Conservation (phyloP, 2,888 invertebrate species). For the Anarsia innoxiella region DNA sequence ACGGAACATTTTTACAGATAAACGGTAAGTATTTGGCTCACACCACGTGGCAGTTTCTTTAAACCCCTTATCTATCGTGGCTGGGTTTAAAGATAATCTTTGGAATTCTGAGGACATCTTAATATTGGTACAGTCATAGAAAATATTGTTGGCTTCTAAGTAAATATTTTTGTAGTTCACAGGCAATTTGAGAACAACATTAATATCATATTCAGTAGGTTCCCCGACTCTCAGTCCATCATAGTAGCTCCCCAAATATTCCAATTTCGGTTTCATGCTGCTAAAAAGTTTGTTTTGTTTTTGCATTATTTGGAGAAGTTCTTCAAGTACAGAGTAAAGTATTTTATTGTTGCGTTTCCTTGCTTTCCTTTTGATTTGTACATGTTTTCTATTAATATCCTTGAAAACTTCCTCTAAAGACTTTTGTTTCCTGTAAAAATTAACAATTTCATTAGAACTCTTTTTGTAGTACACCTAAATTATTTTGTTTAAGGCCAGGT, state of each 20-base stretch:
- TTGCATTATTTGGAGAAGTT: slow-evolving; percentile 36
- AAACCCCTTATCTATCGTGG: slow-evolving; percentile 36
- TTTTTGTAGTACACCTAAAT: no score
- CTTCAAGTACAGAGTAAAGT: slow-evolving; percentile 34
- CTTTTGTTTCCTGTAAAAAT: no score
- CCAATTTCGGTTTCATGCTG: slow-evolving; percentile 42
- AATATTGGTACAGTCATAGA: slow-evolving; percentile 35
- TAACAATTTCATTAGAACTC: no score
- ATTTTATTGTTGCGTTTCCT: slow-evolving; percentile 36
- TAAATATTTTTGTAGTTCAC: slow-evolving; percentile 39
- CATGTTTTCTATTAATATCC: slow-evolving; percentile 32
- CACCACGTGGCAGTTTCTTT: slow-evolving; percentile 43
- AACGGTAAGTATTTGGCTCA: slow-evolving; percentile 28
- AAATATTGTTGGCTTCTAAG: slow-evolving; percentile 27
- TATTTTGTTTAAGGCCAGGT: no score
- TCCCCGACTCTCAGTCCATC: slow-evolving; percentile 47
- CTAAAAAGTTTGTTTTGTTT: slow-evolving; percentile 33
- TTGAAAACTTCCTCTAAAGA: slow-evolving; percentile 36
- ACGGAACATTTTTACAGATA: slow-evolving; percentile 34
- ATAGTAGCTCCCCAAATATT: slow-evolving; percentile 49
- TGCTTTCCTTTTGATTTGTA: slow-evolving; percentile 37
- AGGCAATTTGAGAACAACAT: slow-evolving; percentile 39
- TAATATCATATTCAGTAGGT: slow-evolving; percentile 49
- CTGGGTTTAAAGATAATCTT: slow-evolving; percentile 34
- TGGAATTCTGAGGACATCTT: slow-evolving; percentile 49